Evolutionary conservation across 2,888 invertebrate species (phyloP), one percentile per base, ranked within the genome.

Genomic region (Apodemia hepburni): DNA sequence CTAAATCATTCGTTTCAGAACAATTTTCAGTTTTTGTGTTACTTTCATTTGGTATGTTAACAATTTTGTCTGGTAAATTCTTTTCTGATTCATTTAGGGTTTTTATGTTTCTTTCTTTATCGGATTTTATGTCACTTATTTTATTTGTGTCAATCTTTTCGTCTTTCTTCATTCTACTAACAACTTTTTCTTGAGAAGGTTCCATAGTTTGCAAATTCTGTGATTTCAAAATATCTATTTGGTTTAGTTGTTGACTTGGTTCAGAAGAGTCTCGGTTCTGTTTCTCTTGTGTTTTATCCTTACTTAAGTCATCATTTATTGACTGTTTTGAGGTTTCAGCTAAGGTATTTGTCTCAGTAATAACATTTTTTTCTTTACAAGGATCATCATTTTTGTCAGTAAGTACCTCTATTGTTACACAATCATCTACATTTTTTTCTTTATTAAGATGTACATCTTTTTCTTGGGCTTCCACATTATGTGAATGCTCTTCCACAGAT

Each of bases 371-470:
- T 51, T 59, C 66, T 38, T 64, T 64, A 1, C 66, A 67, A 58
- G 66, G 66, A 57, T 27, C 29, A n/a, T 27, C 59, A 60, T 62
- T 57, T 29, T 64, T 62, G 59, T 58, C 58, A 35, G 29, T 47
- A 9, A 51, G 57, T 59, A 62, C 60, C 18, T 59, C 62, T 12
- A 64, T 61, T 17, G 61, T 57, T 42, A 64, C 61, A 33, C 59
- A 49, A 5, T 51, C 47, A 54, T 49, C 58, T 51, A 57, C 33
- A 65, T 64, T 27, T 27, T 57, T 54, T 22, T 61, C 51, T 54
- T 42, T 22, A 47, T 18, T 45, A 11, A 61, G n/a, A 47, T 69
- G 65, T 62, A 70, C 67, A 29, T 17, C 47, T 57, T 27, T 59
- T 58, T 65, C 49, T 29, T 59, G 27, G 58, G 58, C 35, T 47